Base-by-base conservation (phyloP, 2,888 invertebrate species). In the Argynnis bischoffii region DNA sequence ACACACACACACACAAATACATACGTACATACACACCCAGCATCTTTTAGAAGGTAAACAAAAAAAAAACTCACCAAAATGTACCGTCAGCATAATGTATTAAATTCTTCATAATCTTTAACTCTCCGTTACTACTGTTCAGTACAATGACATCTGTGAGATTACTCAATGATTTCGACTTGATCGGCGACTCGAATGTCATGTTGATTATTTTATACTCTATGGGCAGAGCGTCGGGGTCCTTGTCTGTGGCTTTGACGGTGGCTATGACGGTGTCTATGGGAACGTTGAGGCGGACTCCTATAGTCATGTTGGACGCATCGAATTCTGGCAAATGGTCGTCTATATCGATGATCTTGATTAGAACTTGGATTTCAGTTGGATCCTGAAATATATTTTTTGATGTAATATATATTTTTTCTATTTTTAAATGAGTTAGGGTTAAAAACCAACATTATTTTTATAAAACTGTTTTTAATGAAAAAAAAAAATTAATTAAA, bases 241-340 rank as follows among this genome's bases (percentile, higher is more conserved):
- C 97, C 0, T 90, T 89, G 78, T 97, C 97, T 3, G 81, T 87
- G 0, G 96, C 96, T 74, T 94, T 94, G 3, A 96, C 82, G 0
- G 94, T 95, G 0, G 95, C 94, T 46, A 97, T 93, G 16, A 94
- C 91, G 0, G 96, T 96, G 71, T 96, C 96, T 35, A 96, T 93
- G 1, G 96, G 95, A 0, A 96, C 95, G 79, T 96, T 96, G 1
- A 96, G 89, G 54, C 96, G 93, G 0, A 97, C 96, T 1, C 96
- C 96, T 6, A 96, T 87, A 0, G 96, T 95, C 70, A 95, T 85
- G 71, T 95, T 94, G 3, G 94, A 90, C 31, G 92, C 93, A 51
- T 90, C 90, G 70, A 97, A 97, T 73, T 93, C 87, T 0, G 96
- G 96, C 48, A 95, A 82, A 79, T 97, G 96, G 75, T 97, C 97